Base-by-base conservation (phyloP, 2,113 vertebrate genomes). In the Typhlomys cinereus region DNA sequence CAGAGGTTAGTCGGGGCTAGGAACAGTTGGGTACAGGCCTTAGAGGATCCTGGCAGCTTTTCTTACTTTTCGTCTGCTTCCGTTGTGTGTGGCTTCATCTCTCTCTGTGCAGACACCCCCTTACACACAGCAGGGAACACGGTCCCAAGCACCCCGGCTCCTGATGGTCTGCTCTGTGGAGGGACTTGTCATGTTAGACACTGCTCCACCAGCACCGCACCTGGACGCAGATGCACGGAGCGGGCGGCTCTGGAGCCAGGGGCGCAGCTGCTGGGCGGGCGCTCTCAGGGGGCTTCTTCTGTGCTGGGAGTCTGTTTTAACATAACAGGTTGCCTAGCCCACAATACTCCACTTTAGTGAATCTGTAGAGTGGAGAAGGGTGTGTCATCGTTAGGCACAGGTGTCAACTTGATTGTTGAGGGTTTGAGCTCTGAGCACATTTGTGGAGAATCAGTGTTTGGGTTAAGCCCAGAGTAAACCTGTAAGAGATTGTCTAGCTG, bases 31-130 rank as follows among this genome's bases (percentile, higher is more conserved):
- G 29, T 36, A 10, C 74, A 44, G 81, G 50, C 18, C 3, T 27
- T 59, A 3, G 67, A 52, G 31, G 12, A 7, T 18, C 25, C 0
- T 8, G 0, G 1, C 10, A 15, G 1, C 4, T 41, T 13, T 13
- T 15, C 73, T 14, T 21, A 64, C 18, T 46, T 70, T 31, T 39
- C 8, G 1, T 1, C 23, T 64, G 18, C 25, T 25, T 17, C 7
- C 36, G 46, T 31, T 79, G n/a, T 36, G 59, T 50, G 27, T 14
- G 29, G 59, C 39, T 66, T 75, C 23, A 18, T 57, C 21, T 41
- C 88, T 25, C 18, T 39, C 20, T 17, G 21, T 23, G 36, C 15
- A 5, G 67, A 34, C 20, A 29, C 18, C 11, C 41, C 36, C 29
- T 11, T 20, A 23, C 5, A 0, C 20, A 21, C 23, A 23, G 44